Evolutionary conservation across 2,113 vertebrate species (phyloP), one percentile per base, ranked within the genome.

Genomic region (Takifugu flavidus): DNA sequence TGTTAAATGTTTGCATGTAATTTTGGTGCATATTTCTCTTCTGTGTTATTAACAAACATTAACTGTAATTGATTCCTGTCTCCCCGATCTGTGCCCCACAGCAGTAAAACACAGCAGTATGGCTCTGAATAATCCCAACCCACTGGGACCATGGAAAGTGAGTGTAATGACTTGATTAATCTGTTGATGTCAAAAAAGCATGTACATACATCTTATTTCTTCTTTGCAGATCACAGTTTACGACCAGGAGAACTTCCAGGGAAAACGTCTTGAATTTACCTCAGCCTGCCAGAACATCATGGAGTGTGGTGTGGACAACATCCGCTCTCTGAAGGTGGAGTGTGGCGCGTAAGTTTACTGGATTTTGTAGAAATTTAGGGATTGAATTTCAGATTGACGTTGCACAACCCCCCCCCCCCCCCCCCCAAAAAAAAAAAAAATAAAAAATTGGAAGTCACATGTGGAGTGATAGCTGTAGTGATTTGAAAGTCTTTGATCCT

Each of bases 231-330:
- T 99, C 85, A 98, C 94, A 1, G 91, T 94, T 68, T 98, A 97
- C 8, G 95, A 98, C 78, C 95, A 98, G 86, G 95, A 97, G 80
- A 94, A 95, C 82, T 97, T 98, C 89, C 96, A 98, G 84, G 95
- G 96, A 31, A 99, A 95, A 83, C 91, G 92, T 62, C 89, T 93
- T 89, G 94, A 98, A 84, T 98, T 97, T 74, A 94, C 93, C 15
- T 88, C 94, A 1, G 90, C 93, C 84, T 97, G 95, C 62, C 90
- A 94, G 80, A 97, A 95, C 78, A 90, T 96, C 70, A 93, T 93
- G 87, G 95, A 97, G 60, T 91, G 91, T 2, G 92, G 92, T 66
- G 87, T 96, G 6, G 92, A 95, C 82, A 96, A 94, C 53, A 83
- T 98, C 75, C 92, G 94, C 76, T 98, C 96, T 25, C 75, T 98